phyloP scores from a whole-genome alignment of 53 echinoderm and acorn worm genomes.

The Echinometra lucunter region DNA sequence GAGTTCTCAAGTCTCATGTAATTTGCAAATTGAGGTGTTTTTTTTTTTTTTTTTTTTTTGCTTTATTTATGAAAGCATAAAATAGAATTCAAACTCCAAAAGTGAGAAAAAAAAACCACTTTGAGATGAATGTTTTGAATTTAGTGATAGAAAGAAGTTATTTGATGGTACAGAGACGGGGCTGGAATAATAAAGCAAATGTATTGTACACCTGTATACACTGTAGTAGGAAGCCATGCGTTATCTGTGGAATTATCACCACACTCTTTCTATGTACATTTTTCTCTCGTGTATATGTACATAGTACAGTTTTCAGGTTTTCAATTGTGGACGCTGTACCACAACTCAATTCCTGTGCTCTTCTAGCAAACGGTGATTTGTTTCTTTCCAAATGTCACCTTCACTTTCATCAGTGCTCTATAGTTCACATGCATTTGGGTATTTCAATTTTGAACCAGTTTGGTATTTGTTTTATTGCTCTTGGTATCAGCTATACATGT shows the following conservation, averaged over 20 bases:
- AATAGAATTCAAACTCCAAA: too few species aligned
- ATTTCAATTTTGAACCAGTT: slow-evolving; percentile 2
- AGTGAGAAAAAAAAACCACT: too few species aligned
- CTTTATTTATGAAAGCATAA: too few species aligned
- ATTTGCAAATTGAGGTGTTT: too few species aligned
- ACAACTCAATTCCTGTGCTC: not conserved
- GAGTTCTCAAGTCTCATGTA: too few species aligned
- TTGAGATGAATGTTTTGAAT: too few species aligned
- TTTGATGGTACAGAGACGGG: not conserved
- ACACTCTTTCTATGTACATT: too few species aligned
- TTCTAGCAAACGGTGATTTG: not conserved
- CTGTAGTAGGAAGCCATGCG: not conserved
- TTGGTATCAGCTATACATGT: not conserved
- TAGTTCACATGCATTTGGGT: slow-evolving; percentile 5
- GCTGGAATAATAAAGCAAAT: not conserved
- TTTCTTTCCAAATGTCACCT: not conserved
- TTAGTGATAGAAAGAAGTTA: too few species aligned
- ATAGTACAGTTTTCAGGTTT: not conserved
- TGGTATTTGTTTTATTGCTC: not conserved
- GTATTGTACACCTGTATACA: too few species aligned
- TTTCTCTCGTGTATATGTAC: not conserved
- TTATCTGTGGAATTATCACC: not conserved
- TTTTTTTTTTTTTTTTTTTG: too few species aligned
- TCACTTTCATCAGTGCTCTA: not conserved
- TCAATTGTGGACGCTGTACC: not conserved